Evolutionary conservation across 2,888 invertebrate genomes (phyloP), one percentile per base, ranked within the genome.

Genomic region (Melieria picta): DNA sequence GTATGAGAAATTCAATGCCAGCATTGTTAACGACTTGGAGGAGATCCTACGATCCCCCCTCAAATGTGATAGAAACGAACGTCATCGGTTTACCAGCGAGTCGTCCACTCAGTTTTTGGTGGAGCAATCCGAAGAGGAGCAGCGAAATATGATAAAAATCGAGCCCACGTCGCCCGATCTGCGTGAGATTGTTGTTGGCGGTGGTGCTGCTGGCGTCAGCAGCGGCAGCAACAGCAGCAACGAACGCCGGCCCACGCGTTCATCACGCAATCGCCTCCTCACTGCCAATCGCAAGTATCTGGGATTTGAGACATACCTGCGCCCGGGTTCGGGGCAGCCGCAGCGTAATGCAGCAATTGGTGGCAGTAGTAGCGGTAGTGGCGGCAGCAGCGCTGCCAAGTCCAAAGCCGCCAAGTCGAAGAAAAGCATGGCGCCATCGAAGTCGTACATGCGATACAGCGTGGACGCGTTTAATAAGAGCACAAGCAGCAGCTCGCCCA

Each of bases 11-110:
- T 86, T 81, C 66, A 85, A 84, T 77, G 84, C 84, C 0, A 85
- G 83, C 74, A 81, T 85, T 71, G 86, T 86, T 5, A 84, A 86
- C 65, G 87, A 87, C 78, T 77, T 87, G 62, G 86, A 87, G 78
- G 86, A 87, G 57, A 86, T 87, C 16, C 73, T 87, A 6, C 83
- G 86, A 60, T 87, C 86, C 7, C 87, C 87, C 0, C 80, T 84
- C 1, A 86, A 87, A 72, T 80, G 80, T 5, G 85, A 85, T 68
- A 79, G 80, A 58, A 75, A 77, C 1, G 79, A 79, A n/a, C 78
- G 85, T 0, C 79, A 82, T 30, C 85, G 86, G 7, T 84, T 84
- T 47, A 82, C 80, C 45, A 84, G 84, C 67, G 85, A 85, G 71
- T 84, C 82, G 0, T 83, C 84, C 7, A 83, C 80, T 52, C 84